Base-by-base conservation (phyloP, 2,888 invertebrate species). In the Hesperia comma region DNA sequence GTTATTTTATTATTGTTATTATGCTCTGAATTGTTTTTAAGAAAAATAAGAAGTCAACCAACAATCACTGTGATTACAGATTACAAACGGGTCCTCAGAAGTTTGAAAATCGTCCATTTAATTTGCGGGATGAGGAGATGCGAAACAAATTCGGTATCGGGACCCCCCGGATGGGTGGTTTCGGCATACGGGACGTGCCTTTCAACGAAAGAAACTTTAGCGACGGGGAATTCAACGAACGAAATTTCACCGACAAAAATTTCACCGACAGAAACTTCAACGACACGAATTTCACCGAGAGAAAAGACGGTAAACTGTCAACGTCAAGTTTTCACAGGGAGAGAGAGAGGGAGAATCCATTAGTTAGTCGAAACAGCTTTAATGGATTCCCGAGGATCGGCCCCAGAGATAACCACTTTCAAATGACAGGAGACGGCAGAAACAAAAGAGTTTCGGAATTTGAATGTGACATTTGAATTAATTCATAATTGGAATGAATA, bases 371-470 rank as follows among this genome's bases (percentile, higher is more conserved):
- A 70, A 93, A 92, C 77, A 93, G 93, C 72, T 93, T 93, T 73
- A 93, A 86, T 70, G 93, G 92, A 7, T 93, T 91, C 72, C 93
- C 90, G 6, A 82, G 92, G 69, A 83, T 92, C 68, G 87, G 88
- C 1, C 77, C 87, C 1, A 86, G 92, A 55, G 91, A 92, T 37
- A 82, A 77, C 63, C 91, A 92, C 67, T 93, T 92, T 68, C 89
- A 92, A 74, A 80, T 89, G 79, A 83, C 87, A 46, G 87, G 91
- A 14, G 93, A 92, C 56, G 92, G 92, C n/a, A 83, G 91, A 40
- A 93, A 88, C 76, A 93, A 93, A 70, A 90, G 95, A 77, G 94
- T 95, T 68, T 90, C 94, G 5, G 94, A 95, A 80, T 95, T 95
- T 76, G 95, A 95, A 80, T 95, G 95, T 80, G 94, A 95, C 83